A percentile compares a stretch with the other conserved stretches of the same genome.
These are phyloP conservation scores for Phylloscopus whistleri DNA, from an alignment of 2,113 vertebrate genomes.

Conservation along the genomic window DNA sequence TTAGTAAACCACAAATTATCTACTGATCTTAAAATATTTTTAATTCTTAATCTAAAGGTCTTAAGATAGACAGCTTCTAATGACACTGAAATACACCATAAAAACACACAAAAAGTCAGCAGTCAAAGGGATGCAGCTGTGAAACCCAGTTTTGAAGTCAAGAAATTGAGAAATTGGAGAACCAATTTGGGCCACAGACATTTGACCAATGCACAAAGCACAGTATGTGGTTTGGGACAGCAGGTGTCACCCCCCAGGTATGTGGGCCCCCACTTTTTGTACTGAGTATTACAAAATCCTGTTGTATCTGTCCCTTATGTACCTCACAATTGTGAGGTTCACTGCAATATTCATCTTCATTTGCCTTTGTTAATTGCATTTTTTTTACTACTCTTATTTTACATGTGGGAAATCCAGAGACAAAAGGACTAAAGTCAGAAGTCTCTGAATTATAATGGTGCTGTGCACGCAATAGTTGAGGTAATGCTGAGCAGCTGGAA, in stretches of 20 bases:
- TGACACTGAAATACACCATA: background rate
- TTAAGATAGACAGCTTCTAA: background rate
- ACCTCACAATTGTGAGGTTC: background rate
- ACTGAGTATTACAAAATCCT: background rate
- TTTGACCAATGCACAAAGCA: rapidly evolving
- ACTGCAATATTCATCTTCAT: background rate
- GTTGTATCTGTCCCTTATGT: background rate
- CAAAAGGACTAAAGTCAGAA: background rate
- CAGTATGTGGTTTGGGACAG: background rate
- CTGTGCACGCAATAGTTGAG: background rate
- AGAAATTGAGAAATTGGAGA: background rate
- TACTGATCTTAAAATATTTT: background rate
- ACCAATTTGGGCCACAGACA: background rate
- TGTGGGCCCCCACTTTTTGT: background rate
- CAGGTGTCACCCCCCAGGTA: background rate
- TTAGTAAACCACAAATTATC: background rate
- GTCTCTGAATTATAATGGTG: background rate
- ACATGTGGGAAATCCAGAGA: background rate
- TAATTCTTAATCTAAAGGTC: background rate
- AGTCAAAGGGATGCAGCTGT: background rate
- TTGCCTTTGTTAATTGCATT: background rate
- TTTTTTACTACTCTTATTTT: background rate
- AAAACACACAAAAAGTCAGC: background rate
- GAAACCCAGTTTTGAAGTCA: background rate
- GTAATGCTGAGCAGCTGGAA: background rate